Evolutionary conservation across 2,113 vertebrate genomes (phyloP).

Genomic region (Rostratula benghalensis): DNA sequence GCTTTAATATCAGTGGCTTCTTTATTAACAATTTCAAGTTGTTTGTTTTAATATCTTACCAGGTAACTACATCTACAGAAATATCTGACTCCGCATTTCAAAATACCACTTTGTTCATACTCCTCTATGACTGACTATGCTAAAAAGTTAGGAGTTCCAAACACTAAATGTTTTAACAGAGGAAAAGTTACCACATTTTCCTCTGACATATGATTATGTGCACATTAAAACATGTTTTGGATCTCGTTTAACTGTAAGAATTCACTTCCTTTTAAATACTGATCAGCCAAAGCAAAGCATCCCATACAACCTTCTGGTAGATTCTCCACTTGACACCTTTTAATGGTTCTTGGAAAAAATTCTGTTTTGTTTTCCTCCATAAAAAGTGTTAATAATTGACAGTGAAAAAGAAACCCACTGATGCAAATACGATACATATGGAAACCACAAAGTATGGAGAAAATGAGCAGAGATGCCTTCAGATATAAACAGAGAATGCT

Average conservation of each 20-base stretch:
- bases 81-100: background rate
- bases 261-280: slow-evolving; percentile 19
- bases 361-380: background rate
- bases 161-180: background rate
- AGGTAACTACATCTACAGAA: background rate
- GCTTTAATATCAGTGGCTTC: background rate
- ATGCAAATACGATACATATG: background rate
- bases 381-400: background rate
- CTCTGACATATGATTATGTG: background rate
- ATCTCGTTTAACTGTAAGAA: slow-evolving; percentile 13
- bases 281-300: slow-evolving; percentile 10
- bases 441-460: background rate
- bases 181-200: slow-evolving; percentile 20
- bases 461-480: background rate
- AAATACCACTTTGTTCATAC: background rate
- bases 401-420: background rate
- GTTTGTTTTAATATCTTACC: background rate
- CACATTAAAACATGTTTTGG: background rate
- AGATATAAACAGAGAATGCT: background rate
- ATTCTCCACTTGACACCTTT: background rate
- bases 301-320: background rate
- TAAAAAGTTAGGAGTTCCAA: background rate
- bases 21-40: background rate
- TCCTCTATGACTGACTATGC: background rate
- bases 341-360: background rate